Percentiles rank a stretch among this genome's conserved stretches.
These are phyloP conservation scores for Amitus sp. DNA, from an alignment of 2,888 invertebrate species.

Conservation along the genomic window DNA sequence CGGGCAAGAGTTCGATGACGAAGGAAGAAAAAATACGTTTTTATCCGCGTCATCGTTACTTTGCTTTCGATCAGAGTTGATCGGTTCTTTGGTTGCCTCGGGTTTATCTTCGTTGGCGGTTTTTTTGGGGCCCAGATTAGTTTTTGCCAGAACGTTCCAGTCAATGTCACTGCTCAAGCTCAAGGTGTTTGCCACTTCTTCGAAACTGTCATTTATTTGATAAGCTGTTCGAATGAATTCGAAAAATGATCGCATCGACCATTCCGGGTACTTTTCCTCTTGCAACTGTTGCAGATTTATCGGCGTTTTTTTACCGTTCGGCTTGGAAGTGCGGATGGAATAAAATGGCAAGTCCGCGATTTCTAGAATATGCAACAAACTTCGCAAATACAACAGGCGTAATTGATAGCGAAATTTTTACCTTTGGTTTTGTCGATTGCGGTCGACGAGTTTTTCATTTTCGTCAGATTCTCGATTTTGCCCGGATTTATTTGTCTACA, in stretches of 20 bases:
- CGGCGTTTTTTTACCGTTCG: conserved; percentile 17
- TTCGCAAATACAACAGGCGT: too few relatives aligned
- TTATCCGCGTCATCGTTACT: too few relatives aligned
- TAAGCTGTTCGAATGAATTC: conserved; percentile 80
- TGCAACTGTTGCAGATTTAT: conserved; percentile 18
- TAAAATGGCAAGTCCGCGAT: conserved; percentile 3
- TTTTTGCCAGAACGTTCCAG: conserved; percentile 67
- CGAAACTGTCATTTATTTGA: conserved; percentile 70
- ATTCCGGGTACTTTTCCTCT: conserved; percentile 66
- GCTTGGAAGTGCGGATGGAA: not conserved
- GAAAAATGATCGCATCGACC: conserved; percentile 77
- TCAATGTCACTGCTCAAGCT: conserved; percentile 65
- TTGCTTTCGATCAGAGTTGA: too few relatives aligned
- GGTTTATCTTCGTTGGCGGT: conserved; percentile 1
- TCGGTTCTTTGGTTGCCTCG: too few relatives aligned
- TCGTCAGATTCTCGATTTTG: too few relatives aligned
- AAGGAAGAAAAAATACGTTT: too few relatives aligned
- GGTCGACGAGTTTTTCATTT: too few relatives aligned
- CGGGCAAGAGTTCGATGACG: too few relatives aligned
- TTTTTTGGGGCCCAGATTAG: conserved; percentile 57
- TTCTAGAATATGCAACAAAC: conserved; percentile 9
- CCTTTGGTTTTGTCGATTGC: too few relatives aligned
- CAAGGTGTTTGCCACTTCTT: conserved; percentile 60
- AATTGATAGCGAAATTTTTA: too few relatives aligned
- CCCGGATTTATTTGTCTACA: too few relatives aligned